These are phyloP conservation scores for Castor canadensis DNA, from an alignment of 2,113 vertebrate genomes.

Conservation along the genomic window DNA sequence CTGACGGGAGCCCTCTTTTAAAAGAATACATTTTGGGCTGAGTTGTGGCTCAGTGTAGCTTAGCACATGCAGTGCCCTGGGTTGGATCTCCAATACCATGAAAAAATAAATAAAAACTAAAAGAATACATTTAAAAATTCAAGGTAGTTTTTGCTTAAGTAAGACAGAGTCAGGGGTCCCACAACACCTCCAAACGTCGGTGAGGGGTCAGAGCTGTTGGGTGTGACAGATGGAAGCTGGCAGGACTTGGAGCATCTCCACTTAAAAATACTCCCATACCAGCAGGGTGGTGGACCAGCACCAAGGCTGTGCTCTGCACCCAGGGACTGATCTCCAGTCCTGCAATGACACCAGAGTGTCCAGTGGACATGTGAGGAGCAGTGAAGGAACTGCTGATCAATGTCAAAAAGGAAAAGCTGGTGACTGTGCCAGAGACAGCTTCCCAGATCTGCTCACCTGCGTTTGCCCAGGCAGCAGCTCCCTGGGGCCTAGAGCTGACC, in stretches of 20 bases:
- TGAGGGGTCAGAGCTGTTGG: rapidly evolving
- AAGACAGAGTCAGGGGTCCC: background rate
- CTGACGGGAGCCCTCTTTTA: background rate
- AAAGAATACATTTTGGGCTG: background rate
- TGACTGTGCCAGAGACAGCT: rapidly evolving
- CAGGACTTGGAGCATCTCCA: background rate
- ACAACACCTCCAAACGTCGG: background rate
- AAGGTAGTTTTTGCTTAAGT: background rate
- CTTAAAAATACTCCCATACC: background rate
- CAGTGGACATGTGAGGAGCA: rapidly evolving
- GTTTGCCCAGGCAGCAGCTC: background rate
- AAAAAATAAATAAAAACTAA: background rate
- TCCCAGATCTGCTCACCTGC: background rate
- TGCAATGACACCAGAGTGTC: background rate
- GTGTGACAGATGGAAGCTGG: background rate
- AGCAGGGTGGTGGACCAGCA: background rate
- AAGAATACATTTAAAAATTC: background rate
- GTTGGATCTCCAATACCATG: background rate
- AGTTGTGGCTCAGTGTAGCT: background rate
- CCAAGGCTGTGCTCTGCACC: background rate
- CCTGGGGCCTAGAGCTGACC: background rate
- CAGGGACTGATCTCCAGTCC: too few relatives aligned
- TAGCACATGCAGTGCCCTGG: background rate
- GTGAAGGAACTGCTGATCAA: background rate
- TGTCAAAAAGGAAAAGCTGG: background rate